phyloP scores from a whole-genome alignment of 2,797 vertebrate genomes.

The Chaenodraco wilsoni region DNA sequence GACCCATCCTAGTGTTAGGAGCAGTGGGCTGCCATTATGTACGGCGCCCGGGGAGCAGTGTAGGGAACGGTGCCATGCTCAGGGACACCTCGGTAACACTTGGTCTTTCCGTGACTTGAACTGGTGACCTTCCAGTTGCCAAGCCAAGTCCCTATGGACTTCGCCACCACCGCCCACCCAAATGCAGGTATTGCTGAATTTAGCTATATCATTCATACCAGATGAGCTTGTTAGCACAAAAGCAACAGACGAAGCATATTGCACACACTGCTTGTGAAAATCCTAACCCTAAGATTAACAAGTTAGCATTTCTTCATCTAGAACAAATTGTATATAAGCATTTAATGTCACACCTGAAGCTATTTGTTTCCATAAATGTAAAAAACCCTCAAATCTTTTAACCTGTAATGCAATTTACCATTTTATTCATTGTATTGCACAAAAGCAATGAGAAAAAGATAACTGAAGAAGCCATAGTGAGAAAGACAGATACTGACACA shows the following conservation, averaged over 20 bases:
- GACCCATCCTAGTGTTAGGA: too few relatives aligned
- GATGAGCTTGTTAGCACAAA: constrained; percentile 19
- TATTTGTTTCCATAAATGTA: constrained; percentile 17
- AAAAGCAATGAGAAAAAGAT: constrained; percentile 3
- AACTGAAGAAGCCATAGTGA: not conserved
- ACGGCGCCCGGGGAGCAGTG: too few relatives aligned
- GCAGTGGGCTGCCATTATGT: too few relatives aligned
- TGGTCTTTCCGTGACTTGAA: too few relatives aligned
- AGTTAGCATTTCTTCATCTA: constrained; percentile 1
- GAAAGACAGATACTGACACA: constrained; percentile 31
- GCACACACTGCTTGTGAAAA: constrained; percentile 7
- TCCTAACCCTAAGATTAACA: not conserved
- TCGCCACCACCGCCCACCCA: too few relatives aligned
- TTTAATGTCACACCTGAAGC: constrained; percentile 4
- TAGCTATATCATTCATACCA: constrained; percentile 2
- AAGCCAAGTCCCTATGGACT: too few relatives aligned
- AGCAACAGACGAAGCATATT: not conserved
- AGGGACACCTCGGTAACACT: too few relatives aligned
- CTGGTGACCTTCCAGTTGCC: too few relatives aligned
- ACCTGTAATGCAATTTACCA: constrained; percentile 7
- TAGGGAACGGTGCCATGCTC: too few relatives aligned
- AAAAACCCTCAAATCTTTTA: constrained; percentile 14
- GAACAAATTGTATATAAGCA: constrained; percentile 17
- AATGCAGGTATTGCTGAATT: constrained; percentile 16
- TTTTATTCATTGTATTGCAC: constrained; percentile 5